A percentile compares a stretch with the other conserved stretches of the same genome.
Conservation (phyloP, 1,140 invertebrate species). For the Cephus cinctus region DNA sequence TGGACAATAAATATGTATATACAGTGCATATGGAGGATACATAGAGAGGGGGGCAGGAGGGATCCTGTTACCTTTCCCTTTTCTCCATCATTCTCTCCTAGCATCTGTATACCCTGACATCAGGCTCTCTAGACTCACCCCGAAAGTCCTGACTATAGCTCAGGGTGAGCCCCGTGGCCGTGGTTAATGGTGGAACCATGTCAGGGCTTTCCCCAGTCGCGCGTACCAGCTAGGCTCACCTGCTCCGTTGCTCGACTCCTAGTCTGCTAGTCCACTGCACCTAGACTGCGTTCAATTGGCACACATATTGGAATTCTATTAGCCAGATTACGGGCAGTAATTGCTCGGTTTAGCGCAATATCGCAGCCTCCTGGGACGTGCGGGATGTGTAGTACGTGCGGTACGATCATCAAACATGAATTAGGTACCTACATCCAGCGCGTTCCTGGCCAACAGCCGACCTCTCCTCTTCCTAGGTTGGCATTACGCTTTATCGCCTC, state of each 20-base stretch:
- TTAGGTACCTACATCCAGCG: not conserved
- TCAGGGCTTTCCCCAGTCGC: constrained; percentile 34
- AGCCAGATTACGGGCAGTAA: constrained; percentile 38
- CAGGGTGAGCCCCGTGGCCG: constrained; percentile 14
- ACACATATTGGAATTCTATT: constrained; percentile 45
- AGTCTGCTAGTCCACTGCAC: too few species aligned
- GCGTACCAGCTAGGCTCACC: constrained; percentile 24
- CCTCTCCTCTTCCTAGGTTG: too few species aligned
- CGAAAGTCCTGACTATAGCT: constrained; percentile 5
- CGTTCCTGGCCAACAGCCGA: too few species aligned
- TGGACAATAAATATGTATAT: too few species aligned
- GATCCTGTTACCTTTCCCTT: too few species aligned
- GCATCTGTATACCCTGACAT: constrained; percentile 7
- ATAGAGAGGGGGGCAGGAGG: too few species aligned
- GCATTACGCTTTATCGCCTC: too few species aligned
- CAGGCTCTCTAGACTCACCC: not conserved
- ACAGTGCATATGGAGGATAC: too few species aligned
- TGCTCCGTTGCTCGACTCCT: constrained; percentile 24
- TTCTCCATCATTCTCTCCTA: not conserved
- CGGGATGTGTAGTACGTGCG: constrained; percentile 10
- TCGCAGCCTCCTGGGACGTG: too few species aligned
- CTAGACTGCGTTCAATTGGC: constrained; percentile 37
- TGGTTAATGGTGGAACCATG: constrained; percentile 35
- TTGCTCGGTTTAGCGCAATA: constrained; percentile 32
- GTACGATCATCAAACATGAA: not conserved